phyloP scores from a whole-genome alignment of 2,113 vertebrate species.

The Dinomys branickii region DNA sequence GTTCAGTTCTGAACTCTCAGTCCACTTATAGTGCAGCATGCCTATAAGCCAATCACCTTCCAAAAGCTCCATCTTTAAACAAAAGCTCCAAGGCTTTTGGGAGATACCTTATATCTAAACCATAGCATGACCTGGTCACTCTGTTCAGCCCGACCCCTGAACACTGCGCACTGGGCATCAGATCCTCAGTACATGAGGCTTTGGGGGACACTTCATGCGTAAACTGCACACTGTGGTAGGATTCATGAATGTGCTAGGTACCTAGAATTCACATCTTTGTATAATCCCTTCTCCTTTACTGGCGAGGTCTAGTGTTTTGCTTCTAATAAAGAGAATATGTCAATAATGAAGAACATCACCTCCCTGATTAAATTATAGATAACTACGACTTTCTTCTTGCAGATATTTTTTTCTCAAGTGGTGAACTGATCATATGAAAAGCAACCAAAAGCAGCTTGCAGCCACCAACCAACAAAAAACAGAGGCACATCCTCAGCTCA shows the following conservation, averaged over 20 bases:
- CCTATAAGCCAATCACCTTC: neutral
- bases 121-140: neutral
- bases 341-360: neutral
- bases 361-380: neutral
- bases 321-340: neutral
- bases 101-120: neutral
- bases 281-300: neutral
- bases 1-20: neutral
- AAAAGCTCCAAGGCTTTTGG: neutral
- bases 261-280: neutral
- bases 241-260: neutral
- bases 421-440: neutral
- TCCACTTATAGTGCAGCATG: neutral
- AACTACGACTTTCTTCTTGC: neutral
- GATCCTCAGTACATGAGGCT: neutral
- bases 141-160: neutral
- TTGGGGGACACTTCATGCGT: neutral
- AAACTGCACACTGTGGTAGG: no score
- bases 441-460: neutral
- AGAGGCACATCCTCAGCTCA: neutral
- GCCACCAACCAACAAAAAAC: neutral
- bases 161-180: neutral
- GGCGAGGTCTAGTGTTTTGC: neutral
- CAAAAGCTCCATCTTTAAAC: neutral
- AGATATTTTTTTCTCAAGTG: neutral